These are phyloP conservation scores for Pissodes strobi DNA, from an alignment of 1,140 invertebrate genomes.

Conservation along the genomic window DNA sequence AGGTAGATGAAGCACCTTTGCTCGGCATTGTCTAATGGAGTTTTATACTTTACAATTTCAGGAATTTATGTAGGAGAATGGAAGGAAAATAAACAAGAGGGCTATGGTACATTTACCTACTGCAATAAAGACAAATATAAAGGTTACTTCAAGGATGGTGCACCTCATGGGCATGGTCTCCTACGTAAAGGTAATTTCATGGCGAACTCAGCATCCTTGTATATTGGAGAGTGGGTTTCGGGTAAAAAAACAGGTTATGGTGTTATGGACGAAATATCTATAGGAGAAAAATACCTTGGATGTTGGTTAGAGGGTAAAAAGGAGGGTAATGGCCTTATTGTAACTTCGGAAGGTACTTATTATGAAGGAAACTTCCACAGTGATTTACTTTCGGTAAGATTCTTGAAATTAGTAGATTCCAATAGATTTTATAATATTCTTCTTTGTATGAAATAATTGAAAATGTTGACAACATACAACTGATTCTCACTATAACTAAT, in stretches of 20 bases:
- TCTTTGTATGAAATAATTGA: no score
- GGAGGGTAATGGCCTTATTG: slow-evolving; percentile 79
- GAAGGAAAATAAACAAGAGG: slow-evolving; percentile 82
- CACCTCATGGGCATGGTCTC: slow-evolving; percentile 81
- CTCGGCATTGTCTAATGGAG: no score
- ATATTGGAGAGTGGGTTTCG: slow-evolving; percentile 82
- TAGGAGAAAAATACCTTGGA: slow-evolving; percentile 87
- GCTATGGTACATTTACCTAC: slow-evolving; percentile 76
- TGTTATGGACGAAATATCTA: slow-evolving; percentile 82
- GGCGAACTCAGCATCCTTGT: slow-evolving; percentile 73
- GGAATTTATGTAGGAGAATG: slow-evolving; percentile 82
- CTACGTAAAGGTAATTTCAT: slow-evolving; percentile 80
- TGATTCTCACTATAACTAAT: no score
- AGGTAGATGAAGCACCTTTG: no score
- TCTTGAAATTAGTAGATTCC: no score
- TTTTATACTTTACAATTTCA: slow-evolving; percentile 37
- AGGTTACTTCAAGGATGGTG: slow-evolving; percentile 82
- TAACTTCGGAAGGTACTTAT: slow-evolving; percentile 87
- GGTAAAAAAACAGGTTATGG: slow-evolving; percentile 83
- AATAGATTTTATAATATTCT: no score
- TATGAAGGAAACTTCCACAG: slow-evolving; percentile 84
- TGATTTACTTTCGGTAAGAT: slow-evolving; percentile 65
- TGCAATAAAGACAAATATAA: slow-evolving; percentile 74
- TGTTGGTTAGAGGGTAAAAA: slow-evolving; percentile 82
- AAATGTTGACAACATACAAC: no score